Conservation (phyloP, 2,113 vertebrate species). For the Xyliphius kryptos region DNA sequence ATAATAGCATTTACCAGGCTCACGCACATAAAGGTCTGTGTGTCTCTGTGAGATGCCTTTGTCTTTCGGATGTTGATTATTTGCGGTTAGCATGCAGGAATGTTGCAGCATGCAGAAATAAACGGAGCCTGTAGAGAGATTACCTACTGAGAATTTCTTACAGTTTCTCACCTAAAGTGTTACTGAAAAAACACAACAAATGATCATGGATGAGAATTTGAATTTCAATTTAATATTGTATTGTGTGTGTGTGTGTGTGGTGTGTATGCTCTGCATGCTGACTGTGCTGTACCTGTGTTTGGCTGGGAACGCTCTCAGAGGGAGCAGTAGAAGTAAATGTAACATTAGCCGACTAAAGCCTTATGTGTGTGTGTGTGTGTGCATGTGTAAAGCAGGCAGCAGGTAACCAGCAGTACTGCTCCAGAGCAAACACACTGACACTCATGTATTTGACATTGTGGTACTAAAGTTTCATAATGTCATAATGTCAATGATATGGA, state of each 20-base stretch:
- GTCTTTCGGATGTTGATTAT: conserved; percentile 22
- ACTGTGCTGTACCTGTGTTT: conserved; percentile 1
- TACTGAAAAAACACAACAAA: no score
- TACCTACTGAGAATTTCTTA: no score
- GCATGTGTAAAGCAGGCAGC: no score
- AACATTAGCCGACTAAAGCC: conserved; percentile 15
- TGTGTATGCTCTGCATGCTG: conserved; percentile 8
- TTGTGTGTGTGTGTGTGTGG: no score
- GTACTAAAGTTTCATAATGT: no score
- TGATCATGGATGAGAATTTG: not conserved
- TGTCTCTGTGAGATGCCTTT: conserved; percentile 17
- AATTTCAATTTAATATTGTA: no score
- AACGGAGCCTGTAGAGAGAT: conserved; percentile 26
- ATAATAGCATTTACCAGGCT: conserved; percentile 46
- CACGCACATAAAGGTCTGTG: conserved; percentile 17
- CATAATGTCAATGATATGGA: no score
- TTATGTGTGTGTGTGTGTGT: no score
- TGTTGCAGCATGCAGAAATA: conserved; percentile 25
- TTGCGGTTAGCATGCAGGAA: conserved; percentile 25
- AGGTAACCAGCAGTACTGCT: no score
- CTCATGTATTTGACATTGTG: no score
- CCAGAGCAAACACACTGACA: no score
- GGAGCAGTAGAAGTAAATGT: conserved; percentile 1
- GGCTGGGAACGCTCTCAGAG: not conserved
- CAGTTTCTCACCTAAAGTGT: no score